phyloP scores from a whole-genome alignment of 2,888 invertebrate species.

The Lymantria monacha region DNA sequence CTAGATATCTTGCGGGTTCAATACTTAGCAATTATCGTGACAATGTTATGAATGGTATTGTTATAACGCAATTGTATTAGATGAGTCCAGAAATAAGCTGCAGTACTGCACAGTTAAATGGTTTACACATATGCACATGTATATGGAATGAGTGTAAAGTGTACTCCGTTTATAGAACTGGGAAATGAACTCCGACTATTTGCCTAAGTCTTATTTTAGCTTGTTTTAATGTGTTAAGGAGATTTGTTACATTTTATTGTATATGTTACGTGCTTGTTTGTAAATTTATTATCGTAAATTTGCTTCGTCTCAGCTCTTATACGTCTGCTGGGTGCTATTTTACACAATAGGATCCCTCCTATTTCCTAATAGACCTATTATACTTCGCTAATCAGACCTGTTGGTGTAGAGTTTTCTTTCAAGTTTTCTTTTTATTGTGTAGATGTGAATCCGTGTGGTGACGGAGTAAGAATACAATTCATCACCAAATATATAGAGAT shows the following conservation, averaged over 20 bases:
- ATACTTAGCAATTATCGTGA: slow-evolving; percentile 9
- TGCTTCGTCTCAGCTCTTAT: no score
- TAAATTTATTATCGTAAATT: no score
- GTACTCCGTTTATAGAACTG: slow-evolving; percentile 35
- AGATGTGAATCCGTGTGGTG: no score
- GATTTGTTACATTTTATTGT: background rate
- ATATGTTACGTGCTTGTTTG: background rate
- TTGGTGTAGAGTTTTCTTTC: no score
- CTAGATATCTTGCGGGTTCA: slow-evolving; percentile 2
- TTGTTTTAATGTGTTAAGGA: slow-evolving; percentile 1
- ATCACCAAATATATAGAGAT: no score
- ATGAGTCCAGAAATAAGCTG: slow-evolving; percentile 19
- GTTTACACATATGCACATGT: slow-evolving; percentile 16
- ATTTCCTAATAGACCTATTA: no score
- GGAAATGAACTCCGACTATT: slow-evolving; percentile 28
- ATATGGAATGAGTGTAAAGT: slow-evolving; percentile 29
- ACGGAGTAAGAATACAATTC: no score
- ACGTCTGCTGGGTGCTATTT: no score
- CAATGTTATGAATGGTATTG: slow-evolving; percentile 13
- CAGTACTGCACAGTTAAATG: slow-evolving; percentile 15
- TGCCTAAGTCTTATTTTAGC: slow-evolving; percentile 7
- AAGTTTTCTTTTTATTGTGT: no score
- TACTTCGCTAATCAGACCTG: no score
- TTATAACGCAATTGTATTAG: slow-evolving; percentile 14
- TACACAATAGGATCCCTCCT: no score